These are phyloP conservation scores for Alosa alosa DNA, from an alignment of 2,113 vertebrate genomes.

Conservation along the genomic window DNA sequence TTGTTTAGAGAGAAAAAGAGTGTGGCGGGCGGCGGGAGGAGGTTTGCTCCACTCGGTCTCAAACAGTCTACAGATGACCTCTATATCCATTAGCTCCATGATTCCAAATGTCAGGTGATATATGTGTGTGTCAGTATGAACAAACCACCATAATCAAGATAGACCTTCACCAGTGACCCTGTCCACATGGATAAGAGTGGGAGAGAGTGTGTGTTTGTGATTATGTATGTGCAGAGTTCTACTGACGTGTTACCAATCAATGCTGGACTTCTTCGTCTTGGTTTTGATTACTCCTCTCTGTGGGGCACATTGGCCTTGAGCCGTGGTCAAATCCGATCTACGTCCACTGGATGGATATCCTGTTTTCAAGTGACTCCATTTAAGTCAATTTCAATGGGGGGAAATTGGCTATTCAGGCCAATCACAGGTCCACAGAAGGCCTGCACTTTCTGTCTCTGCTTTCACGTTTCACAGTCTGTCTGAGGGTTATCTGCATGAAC, in stretches of 20 bases:
- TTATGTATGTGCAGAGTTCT: not conserved
- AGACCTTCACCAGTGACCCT: too few relatives aligned
- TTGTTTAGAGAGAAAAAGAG: conserved; percentile 1
- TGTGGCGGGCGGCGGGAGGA: not conserved
- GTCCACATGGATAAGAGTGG: not conserved
- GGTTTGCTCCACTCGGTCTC: not conserved
- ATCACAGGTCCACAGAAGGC: not conserved
- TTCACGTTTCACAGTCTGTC: not conserved
- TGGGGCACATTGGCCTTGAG: not conserved
- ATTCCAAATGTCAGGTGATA: not conserved
- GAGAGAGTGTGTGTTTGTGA: not conserved
- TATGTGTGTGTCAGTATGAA: not conserved
- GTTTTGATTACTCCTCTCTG: not conserved
- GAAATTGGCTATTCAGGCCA: conserved; percentile 26
- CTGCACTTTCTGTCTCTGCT: not conserved
- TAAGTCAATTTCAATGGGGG: conserved; percentile 1
- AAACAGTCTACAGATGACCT: not conserved
- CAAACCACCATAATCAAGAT: too few relatives aligned
- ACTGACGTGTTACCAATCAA: not conserved
- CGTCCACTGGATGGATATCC: conserved; percentile 4
- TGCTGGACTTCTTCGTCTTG: not conserved
- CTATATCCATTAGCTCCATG: not conserved
- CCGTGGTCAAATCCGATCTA: not conserved
- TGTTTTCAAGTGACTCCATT: not conserved
- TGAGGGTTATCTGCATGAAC: not conserved